These are phyloP conservation scores for Crypturellus undulatus DNA, from an alignment of 2,113 vertebrate genomes.

Conservation along the genomic window DNA sequence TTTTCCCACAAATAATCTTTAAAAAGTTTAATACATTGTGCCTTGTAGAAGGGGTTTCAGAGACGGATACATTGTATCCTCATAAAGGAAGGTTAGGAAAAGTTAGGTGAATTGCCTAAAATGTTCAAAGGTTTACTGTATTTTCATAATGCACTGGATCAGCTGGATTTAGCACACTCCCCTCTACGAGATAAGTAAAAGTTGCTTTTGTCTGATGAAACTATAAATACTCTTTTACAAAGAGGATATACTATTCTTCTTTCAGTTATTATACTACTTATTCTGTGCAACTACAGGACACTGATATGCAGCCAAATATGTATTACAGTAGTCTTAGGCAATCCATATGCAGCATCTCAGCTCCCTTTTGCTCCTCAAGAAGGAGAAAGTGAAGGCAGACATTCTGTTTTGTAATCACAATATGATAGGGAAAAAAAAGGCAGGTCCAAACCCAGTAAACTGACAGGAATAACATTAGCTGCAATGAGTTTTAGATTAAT, in stretches of 20 bases:
- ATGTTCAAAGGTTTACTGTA: conserved; percentile 10
- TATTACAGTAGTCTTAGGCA: not conserved
- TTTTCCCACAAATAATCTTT: conserved; percentile 62
- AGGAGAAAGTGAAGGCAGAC: not conserved
- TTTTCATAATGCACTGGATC: conserved; percentile 25
- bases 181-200: accelerated
- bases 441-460: not conserved
- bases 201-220: not conserved
- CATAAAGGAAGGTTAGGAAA: not conserved
- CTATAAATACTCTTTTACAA: not conserved
- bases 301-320: not conserved
- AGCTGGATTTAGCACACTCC: not conserved
- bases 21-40: conserved; percentile 35
- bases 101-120: not conserved
- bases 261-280: not conserved
- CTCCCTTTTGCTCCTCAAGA: not conserved
- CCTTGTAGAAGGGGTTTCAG: conserved; percentile 15
- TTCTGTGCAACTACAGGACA: not conserved
- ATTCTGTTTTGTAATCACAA: not conserved
- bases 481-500: not conserved
- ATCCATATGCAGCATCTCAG: not conserved
- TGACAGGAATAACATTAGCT: not conserved
- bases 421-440: not conserved
- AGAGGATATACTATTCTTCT: not conserved
- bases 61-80: not conserved